Percentiles rank a stretch among this genome's conserved stretches.
Conservation (phyloP, 1,140 invertebrate genomes). For the Microplitis mediator region DNA sequence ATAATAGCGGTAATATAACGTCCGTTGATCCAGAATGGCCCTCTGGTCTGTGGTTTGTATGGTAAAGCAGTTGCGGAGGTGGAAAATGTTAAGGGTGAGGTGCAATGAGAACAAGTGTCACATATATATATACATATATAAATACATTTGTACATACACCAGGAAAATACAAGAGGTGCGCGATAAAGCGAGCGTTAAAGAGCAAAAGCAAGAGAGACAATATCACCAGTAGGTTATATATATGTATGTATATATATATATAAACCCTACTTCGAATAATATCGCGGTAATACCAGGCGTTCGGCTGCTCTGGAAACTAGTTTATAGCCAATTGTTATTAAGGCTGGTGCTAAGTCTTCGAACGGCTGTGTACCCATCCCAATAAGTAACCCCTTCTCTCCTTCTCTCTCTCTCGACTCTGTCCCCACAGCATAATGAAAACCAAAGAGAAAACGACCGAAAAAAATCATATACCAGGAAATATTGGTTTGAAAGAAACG, state of each 20-base stretch:
- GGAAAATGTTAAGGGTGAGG: not conserved
- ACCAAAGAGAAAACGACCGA: conserved; percentile 23
- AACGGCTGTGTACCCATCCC: not conserved
- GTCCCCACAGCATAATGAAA: conserved; percentile 30
- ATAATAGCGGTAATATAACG: conserved; percentile 46
- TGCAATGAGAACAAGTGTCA: conserved; percentile 4
- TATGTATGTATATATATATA: too few species aligned
- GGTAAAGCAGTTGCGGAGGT: conserved; percentile 10
- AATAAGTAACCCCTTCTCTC: conserved; percentile 8
- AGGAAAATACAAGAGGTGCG: not conserved
- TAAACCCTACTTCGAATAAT: conserved; percentile 34
- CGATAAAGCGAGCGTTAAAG: not conserved
- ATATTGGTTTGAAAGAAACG: not conserved
- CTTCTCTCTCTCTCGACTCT: too few species aligned
- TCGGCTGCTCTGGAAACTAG: conserved; percentile 32
- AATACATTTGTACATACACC: not conserved
- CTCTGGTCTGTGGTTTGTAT: conserved; percentile 22
- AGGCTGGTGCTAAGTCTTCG: conserved; percentile 36
- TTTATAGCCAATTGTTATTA: conserved; percentile 47
- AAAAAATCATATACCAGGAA: conserved; percentile 17
- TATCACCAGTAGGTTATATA: not conserved
- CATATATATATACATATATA: too few species aligned
- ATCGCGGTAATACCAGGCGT: conserved; percentile 36
- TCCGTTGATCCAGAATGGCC: conserved; percentile 37
- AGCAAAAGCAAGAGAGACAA: conserved; percentile 11